Base-by-base conservation (phyloP, 1,140 invertebrate genomes). In the Augochlora pura region DNA sequence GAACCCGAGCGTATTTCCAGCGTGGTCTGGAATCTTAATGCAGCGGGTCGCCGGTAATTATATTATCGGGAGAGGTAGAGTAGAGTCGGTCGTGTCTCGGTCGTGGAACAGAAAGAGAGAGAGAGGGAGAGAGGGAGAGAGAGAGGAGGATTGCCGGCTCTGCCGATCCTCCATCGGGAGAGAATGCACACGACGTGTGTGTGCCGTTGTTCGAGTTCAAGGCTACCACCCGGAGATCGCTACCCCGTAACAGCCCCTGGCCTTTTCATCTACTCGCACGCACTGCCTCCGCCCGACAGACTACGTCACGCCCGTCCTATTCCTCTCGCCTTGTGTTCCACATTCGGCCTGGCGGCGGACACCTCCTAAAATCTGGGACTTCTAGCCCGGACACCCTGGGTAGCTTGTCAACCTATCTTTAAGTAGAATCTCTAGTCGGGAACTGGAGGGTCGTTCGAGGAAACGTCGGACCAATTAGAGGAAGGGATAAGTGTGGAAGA, bases 151-250 rank as follows among this genome's bases (percentile, higher is more conserved):
- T 32, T 32, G 32, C 32, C 32, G 32, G 32, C 32, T 32, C 32
- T 32, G 32, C 32, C 32, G 32, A 32, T 32, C 32, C 32, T 32
- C 32, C 32, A 4, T 4, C 32, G 32, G 32, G 32, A 32, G 1
- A 32, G 32, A 32, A 32, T 32, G 32, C 32, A 32, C 7, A 25
- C 8, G 63, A 74, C 38, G 62, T 57, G 60, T 72, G 62, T 57
- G 60, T 72, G 38, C 23, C 46, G 49, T 1, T 73, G 38, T 66
- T 25, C 71, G 90, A 88, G 90, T 92, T 92, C 91, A 92, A 92
- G 88, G 89, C 89, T 91, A 90, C 79, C 87, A 85, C 86, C 84
- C 88, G 85, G 81, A 86, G 85, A 90, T 90, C 86, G 83, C 87
- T 80, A 88, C 85, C 85, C 72, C 84, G 18, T 72, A 65, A 65